phyloP scores from a whole-genome alignment of 2,113 vertebrate genomes.

The Nothoprocta perdicaria region DNA sequence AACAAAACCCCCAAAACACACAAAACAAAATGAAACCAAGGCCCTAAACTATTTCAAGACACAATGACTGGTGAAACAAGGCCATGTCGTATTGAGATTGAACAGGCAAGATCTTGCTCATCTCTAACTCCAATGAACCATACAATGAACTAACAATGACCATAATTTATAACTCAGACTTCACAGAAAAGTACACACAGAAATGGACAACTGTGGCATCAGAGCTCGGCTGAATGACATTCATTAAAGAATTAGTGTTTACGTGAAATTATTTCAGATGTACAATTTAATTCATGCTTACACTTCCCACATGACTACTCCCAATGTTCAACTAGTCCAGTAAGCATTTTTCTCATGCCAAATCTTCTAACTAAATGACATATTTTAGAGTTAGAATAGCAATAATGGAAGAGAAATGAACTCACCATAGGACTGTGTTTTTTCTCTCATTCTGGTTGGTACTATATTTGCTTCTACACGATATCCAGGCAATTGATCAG shows the following conservation, averaged over 20 bases:
- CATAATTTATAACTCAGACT: neutral
- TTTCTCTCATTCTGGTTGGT: conserved; percentile 85
- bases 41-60: neutral
- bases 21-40: too few relatives aligned
- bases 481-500: conserved; percentile 77
- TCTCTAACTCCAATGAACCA: neutral
- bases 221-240: neutral
- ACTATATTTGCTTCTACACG: conserved; percentile 75
- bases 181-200: neutral
- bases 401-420: neutral
- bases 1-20: too few relatives aligned
- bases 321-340: neutral
- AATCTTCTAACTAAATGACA: neutral
- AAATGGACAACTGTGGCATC: neutral
- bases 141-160: too few relatives aligned
- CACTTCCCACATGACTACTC: conserved; percentile 14
- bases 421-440: conserved; percentile 84
- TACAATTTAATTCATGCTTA: conserved; percentile 43
- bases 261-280: conserved; percentile 41
- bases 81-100: neutral
- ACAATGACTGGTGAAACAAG: neutral
- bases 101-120: neutral
- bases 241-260: neutral
- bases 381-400: neutral
- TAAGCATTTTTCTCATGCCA: neutral